Base-by-base conservation (phyloP, 2,797 vertebrate species). In the Prionace glauca region DNA sequence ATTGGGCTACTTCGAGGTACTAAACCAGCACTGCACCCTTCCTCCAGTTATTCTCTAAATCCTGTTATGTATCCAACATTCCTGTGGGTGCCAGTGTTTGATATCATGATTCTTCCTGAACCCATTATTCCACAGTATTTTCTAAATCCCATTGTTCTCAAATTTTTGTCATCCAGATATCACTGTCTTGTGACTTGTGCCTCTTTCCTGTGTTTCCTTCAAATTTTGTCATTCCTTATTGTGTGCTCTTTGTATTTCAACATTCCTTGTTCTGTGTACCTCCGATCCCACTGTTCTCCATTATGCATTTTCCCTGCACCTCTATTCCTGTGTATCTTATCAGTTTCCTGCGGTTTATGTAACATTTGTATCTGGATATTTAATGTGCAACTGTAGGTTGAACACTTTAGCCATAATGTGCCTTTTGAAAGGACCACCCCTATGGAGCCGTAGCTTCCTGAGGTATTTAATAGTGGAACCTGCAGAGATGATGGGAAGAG, bases 401-500 rank as follows among this genome's bases (percentile, higher is more conserved):
- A 11, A 92, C 90, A 92, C 90, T 92, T 41, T 92, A 62, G 12
- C 65, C 60, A 62, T 91, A 67, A 92, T 36, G 90, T 69, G n/a
- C 62, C 90, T 92, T 69, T 67, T 92, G 62, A 92, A 67, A 69
- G 22, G 20, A 24, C n/a, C 62, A 69, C 62, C 20, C 65, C 60
- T 69, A 9, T 92, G n/a, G 90, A 92, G 90, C 2, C 62, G 20
- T 92, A 92, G n/a, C 90, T 36, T 92, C 20, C 65, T 69, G 65
- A 92, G 62, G 62, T 69, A 92, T 69, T 92, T 92, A n/a, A 36
- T 36, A 92, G 65, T 92, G n/a, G 90, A 69, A 69, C 90, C 90
- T 92, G 90, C 90, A 26, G 90, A 92, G 90, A 92, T 92, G 90
- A 92, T 69, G 65, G 90, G 62, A 69, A 41, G 90, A 92, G 90